Evolutionary conservation across 2,888 invertebrate species (phyloP).

Genomic region (Cosmia trapezina): DNA sequence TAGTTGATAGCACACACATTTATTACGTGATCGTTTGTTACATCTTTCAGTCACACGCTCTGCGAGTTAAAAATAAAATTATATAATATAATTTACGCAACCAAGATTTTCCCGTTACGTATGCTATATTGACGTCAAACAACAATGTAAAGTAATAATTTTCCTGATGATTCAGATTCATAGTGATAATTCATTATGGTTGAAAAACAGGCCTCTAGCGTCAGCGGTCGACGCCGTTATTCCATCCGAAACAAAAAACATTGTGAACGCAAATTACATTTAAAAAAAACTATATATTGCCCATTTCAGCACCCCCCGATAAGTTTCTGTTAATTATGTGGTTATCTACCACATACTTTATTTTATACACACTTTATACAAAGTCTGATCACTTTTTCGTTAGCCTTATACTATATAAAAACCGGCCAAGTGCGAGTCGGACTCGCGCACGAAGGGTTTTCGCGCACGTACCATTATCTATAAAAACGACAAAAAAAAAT

Average conservation of each 20-base stretch:
- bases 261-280: not conserved
- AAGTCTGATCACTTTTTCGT: not conserved
- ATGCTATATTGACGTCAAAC: constrained; percentile 19
- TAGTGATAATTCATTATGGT: not conserved
- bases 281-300: not conserved
- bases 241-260: not conserved
- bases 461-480: too few species aligned
- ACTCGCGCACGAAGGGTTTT: too few species aligned
- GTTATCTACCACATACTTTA: not conserved
- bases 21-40: not conserved
- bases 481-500: too few species aligned
- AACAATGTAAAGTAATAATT: constrained; percentile 8
- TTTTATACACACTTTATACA: not conserved
- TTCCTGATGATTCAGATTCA: constrained; percentile 12
- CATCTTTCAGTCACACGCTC: not conserved
- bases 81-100: constrained; percentile 30
- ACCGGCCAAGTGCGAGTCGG: too few species aligned
- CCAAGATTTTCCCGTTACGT: constrained; percentile 29
- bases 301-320: not conserved
- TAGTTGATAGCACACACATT: not conserved
- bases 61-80: constrained; percentile 15
- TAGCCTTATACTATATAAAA: not conserved
- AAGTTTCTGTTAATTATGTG: not conserved
- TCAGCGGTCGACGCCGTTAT: not conserved
- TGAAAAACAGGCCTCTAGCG: not conserved